Base-by-base conservation (phyloP, 2,797 vertebrate species). In the Malacoctenus gilli region DNA sequence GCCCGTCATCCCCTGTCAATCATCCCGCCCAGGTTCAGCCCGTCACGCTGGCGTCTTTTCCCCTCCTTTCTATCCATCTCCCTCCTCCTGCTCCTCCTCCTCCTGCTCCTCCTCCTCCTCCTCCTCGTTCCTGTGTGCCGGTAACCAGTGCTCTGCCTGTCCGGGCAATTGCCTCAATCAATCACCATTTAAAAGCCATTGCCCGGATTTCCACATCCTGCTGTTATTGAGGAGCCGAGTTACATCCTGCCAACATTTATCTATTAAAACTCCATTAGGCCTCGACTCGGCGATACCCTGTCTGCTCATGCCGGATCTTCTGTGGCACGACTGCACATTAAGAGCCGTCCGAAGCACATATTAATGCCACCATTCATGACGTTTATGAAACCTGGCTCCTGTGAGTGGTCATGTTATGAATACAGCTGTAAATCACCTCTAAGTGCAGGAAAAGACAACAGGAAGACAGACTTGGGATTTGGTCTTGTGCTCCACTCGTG, bases 231-330 rank as follows among this genome's bases (percentile, higher is more conserved):
- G 54, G 47, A 75, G 62, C 51, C 78, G 52, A 74, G 80, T 68
- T 62, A 81, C 80, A 82, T 82, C 77, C 76, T 76, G 81, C 87
- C 51, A 79, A 76, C 75, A 83, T 89, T 86, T 75, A 87, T 89
- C 88, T 86, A 89, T 91, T 91, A 90, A 87, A 86, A 80, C 55
- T 69, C 85, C 82, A 90, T 90, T 85, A 87, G 50, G 47, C 55
- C 38, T 62, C 13, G 15, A 57, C 46, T 80, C 60, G 58, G 22
- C n/a, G 22, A 59, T 62, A 63, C 12, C 38, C 39, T 32, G 36
- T 63, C 65, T 68, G 19, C 73, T 68, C 39, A 43, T 50, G 20
- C 76, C 38, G 16, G 74, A 77, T 79, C 62, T 63, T 77, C 66
- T 51, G 51, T 46, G 55, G 59, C 64, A 39, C 25, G 19, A 48